A percentile compares a stretch with the other conserved stretches of the same genome.
These are phyloP conservation scores for Cosmopolites sordidus DNA, from an alignment of 2,888 invertebrate species.

Conservation along the genomic window DNA sequence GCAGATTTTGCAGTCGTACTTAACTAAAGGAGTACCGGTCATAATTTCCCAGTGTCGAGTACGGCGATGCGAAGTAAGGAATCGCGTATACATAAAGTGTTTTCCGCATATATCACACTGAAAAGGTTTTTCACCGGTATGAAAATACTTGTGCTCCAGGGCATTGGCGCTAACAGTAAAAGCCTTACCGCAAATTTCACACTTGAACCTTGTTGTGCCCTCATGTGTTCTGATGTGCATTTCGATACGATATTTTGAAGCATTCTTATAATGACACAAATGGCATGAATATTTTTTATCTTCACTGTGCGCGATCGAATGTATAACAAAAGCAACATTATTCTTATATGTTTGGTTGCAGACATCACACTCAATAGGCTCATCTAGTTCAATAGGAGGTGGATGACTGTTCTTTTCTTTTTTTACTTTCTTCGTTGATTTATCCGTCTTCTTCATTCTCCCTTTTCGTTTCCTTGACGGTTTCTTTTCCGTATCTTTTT, in stretches of 20 bases:
- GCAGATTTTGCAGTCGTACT: conserved; percentile 43
- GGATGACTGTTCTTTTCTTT: not conserved
- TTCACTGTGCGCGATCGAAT: conserved; percentile 37
- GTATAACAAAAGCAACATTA: conserved; percentile 39
- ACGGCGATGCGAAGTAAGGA: conserved; percentile 51
- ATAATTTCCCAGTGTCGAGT: conserved; percentile 51
- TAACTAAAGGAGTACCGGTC: conserved; percentile 43
- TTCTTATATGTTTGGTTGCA: conserved; percentile 40
- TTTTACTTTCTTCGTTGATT: conserved; percentile 11
- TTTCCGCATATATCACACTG: conserved; percentile 53
- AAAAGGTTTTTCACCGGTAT: conserved; percentile 53
- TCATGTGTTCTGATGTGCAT: conserved; percentile 49
- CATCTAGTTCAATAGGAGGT: conserved; percentile 32
- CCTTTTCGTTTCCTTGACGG: too few species aligned
- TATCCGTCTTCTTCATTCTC: conserved; percentile 20
- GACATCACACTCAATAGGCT: conserved; percentile 41
- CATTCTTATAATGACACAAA: conserved; percentile 38
- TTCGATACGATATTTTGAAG: conserved; percentile 40
- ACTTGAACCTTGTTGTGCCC: conserved; percentile 47
- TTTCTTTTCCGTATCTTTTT: too few species aligned
- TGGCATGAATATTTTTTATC: conserved; percentile 39
- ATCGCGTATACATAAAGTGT: conserved; percentile 52
- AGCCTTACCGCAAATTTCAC: conserved; percentile 48
- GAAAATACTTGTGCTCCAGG: conserved; percentile 46
- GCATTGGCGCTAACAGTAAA: conserved; percentile 52